phyloP scores from a whole-genome alignment of 2,113 vertebrate genomes.

The Limanda limanda region DNA sequence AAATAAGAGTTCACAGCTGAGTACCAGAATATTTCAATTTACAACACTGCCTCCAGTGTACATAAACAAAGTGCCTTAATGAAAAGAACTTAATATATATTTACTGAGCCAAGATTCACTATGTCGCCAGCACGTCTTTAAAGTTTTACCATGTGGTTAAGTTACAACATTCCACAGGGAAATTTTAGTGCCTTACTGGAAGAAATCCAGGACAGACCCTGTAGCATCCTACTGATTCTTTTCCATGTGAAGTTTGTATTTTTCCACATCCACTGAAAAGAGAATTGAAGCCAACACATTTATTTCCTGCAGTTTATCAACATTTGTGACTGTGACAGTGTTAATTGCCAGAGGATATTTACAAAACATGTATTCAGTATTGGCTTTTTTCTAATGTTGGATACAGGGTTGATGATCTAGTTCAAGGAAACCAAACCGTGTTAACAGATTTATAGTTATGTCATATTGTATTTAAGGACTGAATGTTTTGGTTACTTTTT shows the following conservation, averaged over 20 bases:
- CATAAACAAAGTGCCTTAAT: slow-evolving; percentile 18
- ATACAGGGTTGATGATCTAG: slow-evolving; percentile 37
- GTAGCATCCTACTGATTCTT: slow-evolving; percentile 18
- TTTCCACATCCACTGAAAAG: slow-evolving; percentile 36
- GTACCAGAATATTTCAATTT: not conserved
- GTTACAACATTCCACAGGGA: slow-evolving; percentile 1
- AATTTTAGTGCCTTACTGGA: not conserved
- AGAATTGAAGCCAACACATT: slow-evolving; percentile 31
- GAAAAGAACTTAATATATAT: not conserved
- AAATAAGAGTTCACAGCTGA: not conserved
- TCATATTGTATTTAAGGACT: slow-evolving; percentile 40
- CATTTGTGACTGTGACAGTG: slow-evolving; percentile 20
- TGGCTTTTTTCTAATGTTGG: slow-evolving; percentile 22
- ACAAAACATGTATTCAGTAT: slow-evolving; percentile 49
- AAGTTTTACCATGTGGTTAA: slow-evolving; percentile 14
- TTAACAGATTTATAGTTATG: slow-evolving; percentile 30
- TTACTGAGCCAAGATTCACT: not conserved
- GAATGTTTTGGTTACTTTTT: slow-evolving; percentile 37
- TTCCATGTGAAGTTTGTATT: slow-evolving; percentile 19
- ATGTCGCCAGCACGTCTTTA: not conserved
- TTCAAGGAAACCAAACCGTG: slow-evolving; percentile 10
- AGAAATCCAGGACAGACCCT: slow-evolving; percentile 9
- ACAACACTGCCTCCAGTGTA: not conserved
- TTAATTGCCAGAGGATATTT: slow-evolving; percentile 35
- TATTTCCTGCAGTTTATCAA: slow-evolving; percentile 20